These are phyloP conservation scores for Erannis defoliaria DNA, from an alignment of 2,888 invertebrate genomes.

Conservation along the genomic window DNA sequence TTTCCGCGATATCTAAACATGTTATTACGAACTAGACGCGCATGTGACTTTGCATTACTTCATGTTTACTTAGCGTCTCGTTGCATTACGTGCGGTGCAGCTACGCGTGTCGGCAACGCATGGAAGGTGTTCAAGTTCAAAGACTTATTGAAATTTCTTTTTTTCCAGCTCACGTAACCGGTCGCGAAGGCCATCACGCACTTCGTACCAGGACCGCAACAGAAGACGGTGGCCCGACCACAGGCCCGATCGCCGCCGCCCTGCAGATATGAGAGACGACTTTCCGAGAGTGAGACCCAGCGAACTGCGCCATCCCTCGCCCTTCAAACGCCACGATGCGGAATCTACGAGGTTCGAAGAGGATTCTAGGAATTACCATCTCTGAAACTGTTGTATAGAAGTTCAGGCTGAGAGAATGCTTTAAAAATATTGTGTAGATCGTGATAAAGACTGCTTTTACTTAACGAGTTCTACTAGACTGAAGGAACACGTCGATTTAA, in stretches of 20 bases:
- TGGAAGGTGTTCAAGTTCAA: conserved; percentile 59
- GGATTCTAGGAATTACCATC: conserved; percentile 1
- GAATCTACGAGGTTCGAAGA: conserved; percentile 16
- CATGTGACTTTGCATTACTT: conserved; percentile 42
- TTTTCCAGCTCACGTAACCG: conserved; percentile 66
- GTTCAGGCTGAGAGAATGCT: not conserved
- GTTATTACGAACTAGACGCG: conserved; percentile 11
- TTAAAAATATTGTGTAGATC: conserved; percentile 10
- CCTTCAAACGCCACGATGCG: conserved; percentile 31
- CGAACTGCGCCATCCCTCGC: conserved; percentile 47
- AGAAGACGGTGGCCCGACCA: conserved; percentile 64
- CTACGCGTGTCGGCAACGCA: conserved; percentile 53
- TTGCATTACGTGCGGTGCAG: conserved; percentile 40
- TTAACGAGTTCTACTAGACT: conserved; percentile 3
- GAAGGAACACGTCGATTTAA: conserved; percentile 16
- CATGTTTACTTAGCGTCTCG: conserved; percentile 39
- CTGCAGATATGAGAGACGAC: conserved; percentile 43
- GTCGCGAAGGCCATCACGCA: conserved; percentile 66
- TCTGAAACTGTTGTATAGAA: not conserved
- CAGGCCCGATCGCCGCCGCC: conserved; percentile 48
- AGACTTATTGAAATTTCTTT: conserved; percentile 52
- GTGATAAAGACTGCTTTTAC: conserved; percentile 28
- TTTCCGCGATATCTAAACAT: not conserved
- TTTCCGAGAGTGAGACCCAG: conserved; percentile 35
- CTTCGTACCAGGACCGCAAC: conserved; percentile 69